Percentiles rank a stretch among this genome's conserved stretches.
Evolutionary conservation across 2,888 invertebrate species (phyloP).

Genomic region (Leucozona laternaria): DNA sequence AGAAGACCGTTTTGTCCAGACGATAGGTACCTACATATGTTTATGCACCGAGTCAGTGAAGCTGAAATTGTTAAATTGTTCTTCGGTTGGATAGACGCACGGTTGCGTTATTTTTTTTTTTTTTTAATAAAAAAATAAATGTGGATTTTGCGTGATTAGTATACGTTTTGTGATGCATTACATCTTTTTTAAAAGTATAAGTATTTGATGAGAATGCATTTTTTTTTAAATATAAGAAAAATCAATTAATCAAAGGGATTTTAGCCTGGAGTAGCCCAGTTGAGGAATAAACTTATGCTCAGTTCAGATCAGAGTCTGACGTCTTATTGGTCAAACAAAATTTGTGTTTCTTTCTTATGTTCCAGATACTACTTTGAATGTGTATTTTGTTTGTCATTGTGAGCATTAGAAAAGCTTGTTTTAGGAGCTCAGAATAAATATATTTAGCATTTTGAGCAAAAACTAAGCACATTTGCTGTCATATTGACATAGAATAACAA

Average conservation of each 20-base stretch:
- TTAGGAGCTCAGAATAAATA: background rate
- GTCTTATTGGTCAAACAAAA: too few relatives aligned
- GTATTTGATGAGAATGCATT: background rate
- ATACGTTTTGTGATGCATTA: slow-evolving; percentile 18
- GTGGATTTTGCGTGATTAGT: slow-evolving; percentile 64
- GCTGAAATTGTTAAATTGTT: slow-evolving; percentile 54
- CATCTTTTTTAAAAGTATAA: background rate
- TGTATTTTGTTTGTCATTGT: too few relatives aligned
- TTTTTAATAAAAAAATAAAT: slow-evolving; percentile 37
- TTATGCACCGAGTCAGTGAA: slow-evolving; percentile 61
- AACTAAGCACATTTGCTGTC: background rate
- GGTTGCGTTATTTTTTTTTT: slow-evolving; percentile 43
- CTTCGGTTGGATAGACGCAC: slow-evolving; percentile 55
- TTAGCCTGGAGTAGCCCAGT: background rate
- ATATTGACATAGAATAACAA: too few relatives aligned
- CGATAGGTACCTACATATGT: background rate
- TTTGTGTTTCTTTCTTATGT: too few relatives aligned
- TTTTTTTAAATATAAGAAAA: too few relatives aligned
- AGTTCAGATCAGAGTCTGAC: background rate
- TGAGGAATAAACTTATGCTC: background rate
- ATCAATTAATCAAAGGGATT: background rate
- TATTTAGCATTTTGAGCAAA: background rate
- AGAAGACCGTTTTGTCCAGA: slow-evolving; percentile 56
- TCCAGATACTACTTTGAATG: too few relatives aligned
- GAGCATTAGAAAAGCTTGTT: background rate